Percentiles rank a stretch among this genome's conserved stretches.
Evolutionary conservation across 2,113 vertebrate species (phyloP).

Genomic region (Nematolebias whitei): DNA sequence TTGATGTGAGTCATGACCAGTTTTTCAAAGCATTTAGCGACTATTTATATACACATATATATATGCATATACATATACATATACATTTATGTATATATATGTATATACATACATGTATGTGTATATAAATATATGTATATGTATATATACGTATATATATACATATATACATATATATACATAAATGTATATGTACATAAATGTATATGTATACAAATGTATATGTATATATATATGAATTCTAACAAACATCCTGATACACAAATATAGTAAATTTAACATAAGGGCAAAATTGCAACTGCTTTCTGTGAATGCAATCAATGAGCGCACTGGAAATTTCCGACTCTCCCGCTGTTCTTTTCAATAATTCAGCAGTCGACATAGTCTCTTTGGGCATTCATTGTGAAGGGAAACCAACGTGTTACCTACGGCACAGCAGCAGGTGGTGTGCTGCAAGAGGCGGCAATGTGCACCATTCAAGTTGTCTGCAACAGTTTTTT

Average conservation of each 20-base stretch:
- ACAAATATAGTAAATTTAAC: conserved; percentile 1
- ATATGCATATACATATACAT: too few species aligned
- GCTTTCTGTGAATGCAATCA: conserved; percentile 39
- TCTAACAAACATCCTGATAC: not conserved
- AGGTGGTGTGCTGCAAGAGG: conserved; percentile 43
- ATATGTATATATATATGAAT: too few species aligned
- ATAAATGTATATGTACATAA: too few species aligned
- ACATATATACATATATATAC: too few species aligned
- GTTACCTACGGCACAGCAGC: conserved; percentile 56
- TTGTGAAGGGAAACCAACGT: conserved; percentile 30
- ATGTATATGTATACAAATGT: too few species aligned
- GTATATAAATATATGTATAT: too few species aligned
- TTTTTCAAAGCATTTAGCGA: too few species aligned
- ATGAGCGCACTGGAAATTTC: conserved; percentile 40
- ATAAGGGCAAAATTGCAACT: conserved; percentile 4
- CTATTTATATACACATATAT: too few species aligned
- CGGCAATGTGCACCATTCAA: conserved; percentile 25
- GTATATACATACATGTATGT: too few species aligned
- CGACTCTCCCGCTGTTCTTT: conserved; percentile 24
- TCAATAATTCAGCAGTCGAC: conserved; percentile 68
- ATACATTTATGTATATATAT: too few species aligned
- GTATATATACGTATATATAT: too few species aligned
- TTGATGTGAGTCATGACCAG: too few species aligned
- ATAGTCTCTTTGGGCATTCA: conserved; percentile 49
- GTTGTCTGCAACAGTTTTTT: conserved; percentile 24